Percentiles rank a stretch among this genome's conserved stretches.
Evolutionary conservation across 30 jellyfish, hydroid and myxozoan species (phyloP).

Genomic region (Catostylus mosaicus): DNA sequence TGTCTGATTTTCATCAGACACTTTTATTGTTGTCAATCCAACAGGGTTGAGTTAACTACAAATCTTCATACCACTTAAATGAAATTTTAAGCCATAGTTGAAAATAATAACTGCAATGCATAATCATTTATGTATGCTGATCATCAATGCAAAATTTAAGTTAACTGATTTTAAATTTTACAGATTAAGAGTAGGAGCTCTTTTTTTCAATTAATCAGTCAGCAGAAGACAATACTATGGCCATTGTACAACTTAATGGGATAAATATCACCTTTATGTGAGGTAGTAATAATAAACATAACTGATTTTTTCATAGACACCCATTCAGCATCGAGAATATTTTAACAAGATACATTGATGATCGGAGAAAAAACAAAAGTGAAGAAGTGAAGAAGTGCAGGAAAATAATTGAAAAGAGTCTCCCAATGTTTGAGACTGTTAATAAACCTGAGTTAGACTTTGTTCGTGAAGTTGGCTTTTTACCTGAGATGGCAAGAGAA

Average conservation of each 20-base stretch:
- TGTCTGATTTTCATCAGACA: too few species aligned
- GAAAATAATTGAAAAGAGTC: slow-evolving; percentile 59
- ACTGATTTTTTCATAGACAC: slow-evolving; percentile 8
- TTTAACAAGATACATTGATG: slow-evolving; percentile 40
- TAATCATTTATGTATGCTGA: too few species aligned
- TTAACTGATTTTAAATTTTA: background rate
- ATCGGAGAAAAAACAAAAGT: slow-evolving; percentile 12
- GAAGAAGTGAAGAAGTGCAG: slow-evolving; percentile 61
- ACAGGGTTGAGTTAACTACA: too few species aligned
- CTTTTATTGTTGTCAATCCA: too few species aligned
- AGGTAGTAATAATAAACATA: background rate
- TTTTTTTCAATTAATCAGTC: background rate
- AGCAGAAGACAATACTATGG: background rate
- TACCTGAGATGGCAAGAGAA: slow-evolving; percentile 46
- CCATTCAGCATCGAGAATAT: slow-evolving; percentile 35
- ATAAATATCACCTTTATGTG: background rate
- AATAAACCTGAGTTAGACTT: slow-evolving; percentile 62
- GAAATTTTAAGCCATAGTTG: too few species aligned
- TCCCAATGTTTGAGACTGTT: slow-evolving; percentile 51
- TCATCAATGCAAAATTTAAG: too few species aligned
- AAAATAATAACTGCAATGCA: too few species aligned
- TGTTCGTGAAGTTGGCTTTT: slow-evolving; percentile 58
- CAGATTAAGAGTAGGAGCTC: background rate
- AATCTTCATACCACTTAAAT: too few species aligned
- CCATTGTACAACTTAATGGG: background rate